These are phyloP conservation scores for Drosophila pruinosa DNA, from an alignment of 1,140 invertebrate species.

Conservation along the genomic window DNA sequence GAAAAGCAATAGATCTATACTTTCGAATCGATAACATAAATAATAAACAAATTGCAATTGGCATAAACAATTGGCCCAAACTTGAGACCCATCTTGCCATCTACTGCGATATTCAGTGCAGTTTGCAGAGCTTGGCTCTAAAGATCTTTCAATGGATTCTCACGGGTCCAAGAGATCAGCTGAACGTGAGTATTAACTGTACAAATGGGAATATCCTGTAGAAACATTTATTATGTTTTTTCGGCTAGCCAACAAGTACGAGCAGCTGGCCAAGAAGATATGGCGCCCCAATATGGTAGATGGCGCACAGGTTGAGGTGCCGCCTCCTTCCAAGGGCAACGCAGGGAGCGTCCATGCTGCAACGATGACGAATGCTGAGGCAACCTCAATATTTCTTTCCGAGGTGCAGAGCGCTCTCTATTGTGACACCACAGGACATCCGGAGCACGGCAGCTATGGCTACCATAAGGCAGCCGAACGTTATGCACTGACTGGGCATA, in stretches of 20 bases:
- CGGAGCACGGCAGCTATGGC: conserved; percentile 45
- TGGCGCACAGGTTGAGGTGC: background rate
- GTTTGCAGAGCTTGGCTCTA: background rate
- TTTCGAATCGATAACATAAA: background rate
- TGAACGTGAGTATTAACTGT: conserved; percentile 6
- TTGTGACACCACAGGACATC: conserved; percentile 48
- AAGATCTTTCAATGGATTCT: conserved; percentile 13
- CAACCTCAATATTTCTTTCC: conserved; percentile 19
- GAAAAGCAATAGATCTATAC: background rate
- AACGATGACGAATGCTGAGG: background rate
- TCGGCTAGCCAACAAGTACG: conserved; percentile 43
- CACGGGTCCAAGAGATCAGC: conserved; percentile 19
- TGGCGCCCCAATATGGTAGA: conserved; percentile 45
- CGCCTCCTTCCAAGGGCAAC: no score
- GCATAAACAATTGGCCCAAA: background rate
- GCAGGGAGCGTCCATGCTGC: background rate
- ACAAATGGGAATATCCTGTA: background rate
- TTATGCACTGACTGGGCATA: conserved; percentile 55
- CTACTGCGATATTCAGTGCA: background rate
- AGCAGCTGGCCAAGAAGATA: conserved; percentile 53
- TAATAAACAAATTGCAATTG: background rate
- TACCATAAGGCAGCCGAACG: conserved; percentile 73
- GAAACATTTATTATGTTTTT: background rate
- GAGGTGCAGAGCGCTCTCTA: conserved; percentile 56
- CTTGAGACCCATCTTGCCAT: no score